Conservation (phyloP, 2,113 vertebrate species). For the Eolophus roseicapilla region DNA sequence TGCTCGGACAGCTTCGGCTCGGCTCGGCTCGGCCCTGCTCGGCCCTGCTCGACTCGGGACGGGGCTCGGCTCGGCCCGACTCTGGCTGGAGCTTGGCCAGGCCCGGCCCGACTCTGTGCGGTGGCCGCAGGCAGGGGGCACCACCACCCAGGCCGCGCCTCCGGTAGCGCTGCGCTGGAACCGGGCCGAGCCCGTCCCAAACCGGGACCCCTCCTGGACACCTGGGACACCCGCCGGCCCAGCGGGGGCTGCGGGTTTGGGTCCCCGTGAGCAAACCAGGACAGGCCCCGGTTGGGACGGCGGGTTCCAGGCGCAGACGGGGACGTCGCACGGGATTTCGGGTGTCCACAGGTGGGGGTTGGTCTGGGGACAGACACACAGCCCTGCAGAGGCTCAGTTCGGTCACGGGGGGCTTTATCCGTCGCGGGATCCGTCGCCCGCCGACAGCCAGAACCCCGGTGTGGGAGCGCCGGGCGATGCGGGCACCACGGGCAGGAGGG, state of each 20-base stretch:
- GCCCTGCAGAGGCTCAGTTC: accelerated
- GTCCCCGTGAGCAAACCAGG: background rate
- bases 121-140: background rate
- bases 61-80: background rate
- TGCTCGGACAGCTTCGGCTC: no score
- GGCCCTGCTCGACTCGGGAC: no score
- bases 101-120: no score
- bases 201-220: no score
- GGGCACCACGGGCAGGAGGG: accelerated
- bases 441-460: accelerated
- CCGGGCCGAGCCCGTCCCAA: background rate
- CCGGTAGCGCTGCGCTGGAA: background rate
- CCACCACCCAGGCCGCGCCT: background rate
- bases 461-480: accelerated
- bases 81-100: accelerated
- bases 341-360: background rate
- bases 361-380: no score
- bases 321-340: accelerated
- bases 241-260: background rate
- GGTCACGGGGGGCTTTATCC: accelerated
- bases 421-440: accelerated
- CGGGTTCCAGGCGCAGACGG: no score
- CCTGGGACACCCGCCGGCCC: no score
- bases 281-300: background rate
- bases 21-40: no score